Conservation (phyloP, 2,113 vertebrate species). For the Lipotes vexillifer region DNA sequence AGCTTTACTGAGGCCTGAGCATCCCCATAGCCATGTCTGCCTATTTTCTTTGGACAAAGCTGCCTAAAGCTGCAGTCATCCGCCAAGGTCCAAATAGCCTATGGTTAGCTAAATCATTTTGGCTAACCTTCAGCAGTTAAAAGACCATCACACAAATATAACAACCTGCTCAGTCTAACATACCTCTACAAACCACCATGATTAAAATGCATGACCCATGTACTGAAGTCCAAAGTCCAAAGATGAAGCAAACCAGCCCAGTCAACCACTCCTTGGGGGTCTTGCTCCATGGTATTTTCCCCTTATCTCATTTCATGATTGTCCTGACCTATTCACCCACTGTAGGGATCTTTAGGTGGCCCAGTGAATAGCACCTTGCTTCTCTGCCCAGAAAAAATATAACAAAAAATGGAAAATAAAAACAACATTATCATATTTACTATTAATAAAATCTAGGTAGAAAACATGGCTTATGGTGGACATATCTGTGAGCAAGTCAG, state of each 20-base stretch:
- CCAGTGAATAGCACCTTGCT: background rate
- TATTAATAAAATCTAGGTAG: background rate
- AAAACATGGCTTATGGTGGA: background rate
- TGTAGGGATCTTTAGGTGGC: background rate
- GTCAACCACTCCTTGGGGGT: no score
- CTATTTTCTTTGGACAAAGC: background rate
- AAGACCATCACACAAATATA: background rate
- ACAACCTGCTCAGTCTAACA: background rate
- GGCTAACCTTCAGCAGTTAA: background rate
- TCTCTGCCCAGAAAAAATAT: background rate
- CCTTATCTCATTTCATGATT: background rate
- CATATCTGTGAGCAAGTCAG: background rate
- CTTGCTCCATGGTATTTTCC: no score
- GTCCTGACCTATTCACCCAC: background rate
- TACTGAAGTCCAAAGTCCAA: background rate
- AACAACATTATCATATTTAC: background rate
- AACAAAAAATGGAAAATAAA: background rate
- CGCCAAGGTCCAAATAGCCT: background rate
- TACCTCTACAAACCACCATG: background rate
- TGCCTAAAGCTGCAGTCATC: background rate
- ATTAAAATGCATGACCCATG: background rate
- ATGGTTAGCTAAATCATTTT: background rate
- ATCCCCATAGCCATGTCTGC: rapidly evolving
- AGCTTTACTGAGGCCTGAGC: background rate
- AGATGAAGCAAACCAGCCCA: no score